phyloP scores from a whole-genome alignment of 2,888 invertebrate genomes.

The Eupithecia pulchellata region DNA sequence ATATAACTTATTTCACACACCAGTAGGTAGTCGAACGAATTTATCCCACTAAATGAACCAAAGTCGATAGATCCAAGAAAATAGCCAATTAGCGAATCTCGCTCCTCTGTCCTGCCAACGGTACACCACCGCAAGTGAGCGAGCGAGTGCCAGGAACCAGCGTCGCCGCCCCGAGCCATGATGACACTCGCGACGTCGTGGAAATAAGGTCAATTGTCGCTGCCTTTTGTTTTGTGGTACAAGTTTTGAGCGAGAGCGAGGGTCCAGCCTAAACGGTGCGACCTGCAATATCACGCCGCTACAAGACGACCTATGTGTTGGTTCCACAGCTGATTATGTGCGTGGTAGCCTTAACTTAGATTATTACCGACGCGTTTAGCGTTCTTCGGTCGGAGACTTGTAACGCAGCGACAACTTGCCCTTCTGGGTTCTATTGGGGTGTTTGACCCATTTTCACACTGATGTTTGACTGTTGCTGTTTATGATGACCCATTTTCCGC shows the following conservation, averaged over 20 bases:
- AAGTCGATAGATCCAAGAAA: neutral
- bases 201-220: constrained; percentile 80
- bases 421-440: neutral
- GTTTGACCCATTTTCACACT: neutral
- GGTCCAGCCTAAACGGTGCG: neutral
- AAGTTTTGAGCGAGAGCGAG: constrained; percentile 37
- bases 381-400: neutral
- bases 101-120: constrained; percentile 53
- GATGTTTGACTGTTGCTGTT: neutral
- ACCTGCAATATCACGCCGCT: neutral
- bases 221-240: constrained; percentile 37
- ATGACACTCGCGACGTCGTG: constrained; percentile 83
- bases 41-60: neutral
- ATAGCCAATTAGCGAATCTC: neutral
- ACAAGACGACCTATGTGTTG: neutral
- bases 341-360: neutral
- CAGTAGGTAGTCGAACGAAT: neutral
- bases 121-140: constrained; percentile 66
- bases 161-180: constrained; percentile 73
- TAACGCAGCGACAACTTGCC: neutral
- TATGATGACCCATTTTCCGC: neutral
- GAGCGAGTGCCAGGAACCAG: constrained; percentile 73
- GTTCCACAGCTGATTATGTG: neutral
- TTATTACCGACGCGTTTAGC: neutral
- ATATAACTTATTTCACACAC: neutral